Conservation (phyloP, 2,797 vertebrate genomes). For the Tangara arthus region DNA sequence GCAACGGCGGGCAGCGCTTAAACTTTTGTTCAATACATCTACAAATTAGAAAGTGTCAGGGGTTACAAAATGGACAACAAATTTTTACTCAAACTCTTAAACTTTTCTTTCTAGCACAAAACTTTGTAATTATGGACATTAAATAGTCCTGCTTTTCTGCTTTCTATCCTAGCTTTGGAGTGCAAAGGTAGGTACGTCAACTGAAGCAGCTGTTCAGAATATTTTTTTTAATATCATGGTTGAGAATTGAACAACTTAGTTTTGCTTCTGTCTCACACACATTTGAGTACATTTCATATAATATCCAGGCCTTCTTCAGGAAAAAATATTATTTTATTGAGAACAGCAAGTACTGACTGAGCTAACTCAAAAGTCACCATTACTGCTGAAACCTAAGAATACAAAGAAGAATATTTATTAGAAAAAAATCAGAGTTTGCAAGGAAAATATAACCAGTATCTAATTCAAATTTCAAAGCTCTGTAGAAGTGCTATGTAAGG, state of each 20-base stretch:
- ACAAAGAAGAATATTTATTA: background rate
- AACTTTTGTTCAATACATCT: conserved; percentile 98
- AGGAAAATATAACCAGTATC: background rate
- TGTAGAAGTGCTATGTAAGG: background rate
- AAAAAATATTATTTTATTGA: background rate
- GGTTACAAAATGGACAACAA: background rate
- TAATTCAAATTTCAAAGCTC: background rate
- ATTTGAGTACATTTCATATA: background rate
- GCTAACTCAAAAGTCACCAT: background rate
- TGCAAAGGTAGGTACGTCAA: background rate
- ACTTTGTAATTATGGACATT: background rate
- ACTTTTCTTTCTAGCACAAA: background rate
- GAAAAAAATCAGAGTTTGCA: background rate
- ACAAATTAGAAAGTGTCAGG: conserved; percentile 32
- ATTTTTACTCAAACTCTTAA: background rate
- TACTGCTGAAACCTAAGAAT: background rate
- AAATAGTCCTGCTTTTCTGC: background rate
- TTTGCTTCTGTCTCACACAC: background rate
- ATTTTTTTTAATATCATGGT: background rate
- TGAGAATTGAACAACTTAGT: background rate
- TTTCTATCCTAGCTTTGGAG: background rate
- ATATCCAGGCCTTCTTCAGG: background rate
- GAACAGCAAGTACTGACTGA: background rate
- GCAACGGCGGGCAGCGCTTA: conserved; percentile 90
- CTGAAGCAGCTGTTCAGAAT: background rate